Base-by-base conservation (phyloP, 2,888 invertebrate genomes). In the Acleris laterana region DNA sequence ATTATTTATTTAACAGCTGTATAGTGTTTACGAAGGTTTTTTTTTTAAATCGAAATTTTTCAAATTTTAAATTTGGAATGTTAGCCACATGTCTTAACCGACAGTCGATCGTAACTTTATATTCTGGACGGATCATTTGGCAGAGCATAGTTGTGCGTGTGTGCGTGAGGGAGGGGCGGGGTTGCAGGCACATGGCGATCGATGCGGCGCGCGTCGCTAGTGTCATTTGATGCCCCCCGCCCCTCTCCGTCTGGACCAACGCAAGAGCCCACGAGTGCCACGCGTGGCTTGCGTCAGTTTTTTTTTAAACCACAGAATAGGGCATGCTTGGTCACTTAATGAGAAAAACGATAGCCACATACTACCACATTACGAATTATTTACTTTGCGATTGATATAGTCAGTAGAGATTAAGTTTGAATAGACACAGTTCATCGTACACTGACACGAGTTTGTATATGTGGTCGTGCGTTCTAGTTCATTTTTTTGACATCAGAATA, bases 151-250 rank as follows among this genome's bases (percentile, higher is more conserved):
- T 87, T 49, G 69, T 63, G 70, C 57, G 68, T 51, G 69, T 72
- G 75, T 73, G 74, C 79, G 83, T 82, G 85, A 68, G 71, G 69
- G 66, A 68, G 64, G 71, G 69, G 69, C 77, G 75, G 77, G 73
- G 80, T 71, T 77, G 84, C 69, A 68, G 76, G 75, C 81, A 81
- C 83, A 80, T 80, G 81, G 79, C 82, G 90, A 92, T 91, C 92
- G 92, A 92, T 92, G 88, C 87, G 85, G 84, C 80, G 82, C 87
- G 85, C 87, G 85, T 80, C 84, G 85, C 80, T 75, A 83, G 74
- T 89, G 88, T 89, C 90, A 90, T 90, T 92, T 90, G 90, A 84
- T 20, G 38, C 53, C 48, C 59, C 59, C 25, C 50, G 50, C 56
- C 64, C 60, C 55, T 25, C 60, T 25, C 60, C 56, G 49, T 55